Conservation (phyloP, 2,888 invertebrate species). For the Microchrysa polita region DNA sequence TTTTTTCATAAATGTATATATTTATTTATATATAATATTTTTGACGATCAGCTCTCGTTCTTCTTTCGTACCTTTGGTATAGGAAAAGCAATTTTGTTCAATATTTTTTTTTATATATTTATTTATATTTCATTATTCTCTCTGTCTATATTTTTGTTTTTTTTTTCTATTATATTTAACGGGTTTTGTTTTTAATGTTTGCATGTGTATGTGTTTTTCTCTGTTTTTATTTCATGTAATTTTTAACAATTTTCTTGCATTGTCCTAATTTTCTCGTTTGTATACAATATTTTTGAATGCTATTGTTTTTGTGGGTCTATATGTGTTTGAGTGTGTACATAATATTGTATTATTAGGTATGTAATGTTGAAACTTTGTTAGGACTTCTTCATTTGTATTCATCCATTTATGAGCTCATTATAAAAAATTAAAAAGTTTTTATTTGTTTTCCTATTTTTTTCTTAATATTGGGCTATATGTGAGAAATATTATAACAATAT, state of each 20-base stretch:
- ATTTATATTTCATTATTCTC: neutral
- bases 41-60: conserved; percentile 29
- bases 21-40: too few species aligned
- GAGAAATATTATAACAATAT: neutral
- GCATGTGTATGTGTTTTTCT: too few species aligned
- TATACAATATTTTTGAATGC: neutral
- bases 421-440: neutral
- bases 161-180: conserved; percentile 14
- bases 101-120: conserved; percentile 5
- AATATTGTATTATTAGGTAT: neutral
- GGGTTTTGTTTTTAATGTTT: neutral
- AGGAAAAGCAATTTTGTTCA: conserved; percentile 43
- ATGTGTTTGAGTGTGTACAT: too few species aligned
- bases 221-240: neutral
- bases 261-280: conserved; percentile 9
- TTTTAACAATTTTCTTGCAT: conserved; percentile 23
- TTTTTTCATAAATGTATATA: neutral
- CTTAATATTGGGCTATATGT: neutral
- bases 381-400: neutral
- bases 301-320: too few species aligned
- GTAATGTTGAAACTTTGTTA: neutral
- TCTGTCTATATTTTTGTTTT: conserved; percentile 15
- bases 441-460: neutral
- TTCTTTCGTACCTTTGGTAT: conserved; percentile 38
- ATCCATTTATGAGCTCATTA: too few species aligned